phyloP scores from a whole-genome alignment of 2,888 invertebrate genomes.

The Synanthedon vespiformis region DNA sequence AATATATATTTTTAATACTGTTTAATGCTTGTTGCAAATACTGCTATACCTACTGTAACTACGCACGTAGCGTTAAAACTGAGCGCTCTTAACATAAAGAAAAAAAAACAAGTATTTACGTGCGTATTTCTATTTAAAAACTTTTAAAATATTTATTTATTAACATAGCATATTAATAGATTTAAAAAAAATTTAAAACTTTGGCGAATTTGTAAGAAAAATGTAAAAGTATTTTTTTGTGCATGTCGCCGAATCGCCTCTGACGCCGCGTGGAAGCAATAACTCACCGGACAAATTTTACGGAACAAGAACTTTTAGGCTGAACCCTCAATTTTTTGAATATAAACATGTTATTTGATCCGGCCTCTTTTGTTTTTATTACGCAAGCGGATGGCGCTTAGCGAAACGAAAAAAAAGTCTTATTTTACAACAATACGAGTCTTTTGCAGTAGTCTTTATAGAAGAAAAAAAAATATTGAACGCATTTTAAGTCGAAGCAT shows the following conservation, averaged over 20 bases:
- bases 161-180: background rate
- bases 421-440: background rate
- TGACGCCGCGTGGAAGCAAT: constrained; percentile 29
- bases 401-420: background rate
- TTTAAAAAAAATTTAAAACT: background rate
- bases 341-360: background rate
- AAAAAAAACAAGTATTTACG: too few species aligned
- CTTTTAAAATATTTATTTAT: too few species aligned
- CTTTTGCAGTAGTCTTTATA: background rate
- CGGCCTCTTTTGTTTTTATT: background rate
- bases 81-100: too few species aligned
- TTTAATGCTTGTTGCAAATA: too few species aligned
- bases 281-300: constrained; percentile 23
- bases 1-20: too few species aligned
- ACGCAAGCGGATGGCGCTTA: background rate
- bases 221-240: constrained; percentile 12
- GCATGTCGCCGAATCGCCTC: constrained; percentile 32
- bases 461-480: background rate
- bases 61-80: too few species aligned
- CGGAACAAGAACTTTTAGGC: background rate
- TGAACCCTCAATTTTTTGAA: background rate
- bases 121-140: too few species aligned
- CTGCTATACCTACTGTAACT: too few species aligned
- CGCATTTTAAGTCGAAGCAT: background rate
- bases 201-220: background rate